Percentiles rank a stretch among this genome's conserved stretches.
phyloP scores from a whole-genome alignment of 2,797 vertebrate species.

The Notoglanidium macrostoma region DNA sequence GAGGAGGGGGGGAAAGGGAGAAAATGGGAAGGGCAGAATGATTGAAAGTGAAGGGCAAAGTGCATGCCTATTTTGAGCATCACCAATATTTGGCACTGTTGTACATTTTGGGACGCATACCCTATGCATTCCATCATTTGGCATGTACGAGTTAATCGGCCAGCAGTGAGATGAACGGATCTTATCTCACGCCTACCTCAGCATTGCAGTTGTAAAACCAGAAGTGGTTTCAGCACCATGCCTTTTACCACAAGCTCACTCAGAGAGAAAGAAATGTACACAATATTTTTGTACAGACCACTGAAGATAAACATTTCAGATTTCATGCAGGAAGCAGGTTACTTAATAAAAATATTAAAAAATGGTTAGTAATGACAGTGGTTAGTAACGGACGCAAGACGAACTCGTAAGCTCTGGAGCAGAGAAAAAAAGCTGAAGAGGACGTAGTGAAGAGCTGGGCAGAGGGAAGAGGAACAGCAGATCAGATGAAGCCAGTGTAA shows the following conservation, averaged over 20 bases:
- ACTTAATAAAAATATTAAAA: background rate
- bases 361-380: background rate
- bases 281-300: background rate
- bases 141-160: background rate
- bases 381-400: background rate
- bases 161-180: background rate
- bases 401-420: background rate
- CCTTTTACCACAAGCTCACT: background rate
- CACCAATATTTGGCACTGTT: background rate
- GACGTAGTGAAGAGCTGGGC: background rate
- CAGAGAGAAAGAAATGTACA: background rate
- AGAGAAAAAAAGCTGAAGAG: background rate
- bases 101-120: background rate
- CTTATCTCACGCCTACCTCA: background rate
- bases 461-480: slow-evolving; percentile 25
- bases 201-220: background rate
- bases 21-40: background rate
- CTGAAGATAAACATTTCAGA: background rate
- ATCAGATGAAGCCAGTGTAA: slow-evolving; percentile 41
- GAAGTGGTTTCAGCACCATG: slow-evolving; percentile 2
- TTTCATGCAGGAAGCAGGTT: background rate
- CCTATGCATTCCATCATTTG: background rate
- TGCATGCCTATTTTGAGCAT: background rate
- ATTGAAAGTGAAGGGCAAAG: background rate
- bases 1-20: slow-evolving; percentile 1